Conservation (phyloP, 2,113 vertebrate genomes). For the Xyliphius kryptos region DNA sequence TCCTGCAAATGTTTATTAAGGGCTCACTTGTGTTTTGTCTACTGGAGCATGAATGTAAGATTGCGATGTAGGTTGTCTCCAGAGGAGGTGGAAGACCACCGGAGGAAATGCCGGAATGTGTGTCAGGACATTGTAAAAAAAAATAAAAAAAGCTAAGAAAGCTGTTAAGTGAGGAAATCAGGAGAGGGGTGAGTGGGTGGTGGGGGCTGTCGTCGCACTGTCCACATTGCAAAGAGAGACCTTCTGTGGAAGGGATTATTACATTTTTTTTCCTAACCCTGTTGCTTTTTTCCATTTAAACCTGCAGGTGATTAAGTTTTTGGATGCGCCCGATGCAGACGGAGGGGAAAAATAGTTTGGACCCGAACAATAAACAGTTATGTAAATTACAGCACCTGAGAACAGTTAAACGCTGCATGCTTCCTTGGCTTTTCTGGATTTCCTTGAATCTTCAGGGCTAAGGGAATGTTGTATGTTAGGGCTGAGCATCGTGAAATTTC, state of each 20-base stretch:
- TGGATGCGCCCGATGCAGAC: conserved; percentile 51
- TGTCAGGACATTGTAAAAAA: conserved; percentile 53
- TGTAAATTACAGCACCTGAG: conserved; percentile 63
- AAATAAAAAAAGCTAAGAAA: too few species aligned
- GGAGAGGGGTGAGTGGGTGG: conserved; percentile 45
- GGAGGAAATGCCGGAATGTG: conserved; percentile 31
- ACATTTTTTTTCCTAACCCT: conserved; percentile 17
- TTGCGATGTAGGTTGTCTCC: background rate
- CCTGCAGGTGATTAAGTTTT: conserved; percentile 57
- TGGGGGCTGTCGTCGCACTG: conserved; percentile 38
- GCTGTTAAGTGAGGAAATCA: conserved; percentile 47
- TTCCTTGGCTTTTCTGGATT: conserved; percentile 47
- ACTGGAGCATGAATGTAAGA: background rate
- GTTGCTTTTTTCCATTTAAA: conserved; percentile 49
- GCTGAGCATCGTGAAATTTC: background rate
- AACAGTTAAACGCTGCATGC: conserved; percentile 49
- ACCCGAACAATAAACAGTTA: conserved; percentile 55
- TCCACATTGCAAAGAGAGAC: conserved; percentile 40
- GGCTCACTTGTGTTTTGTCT: background rate
- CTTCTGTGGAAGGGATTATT: conserved; percentile 38
- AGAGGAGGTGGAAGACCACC: conserved; percentile 18
- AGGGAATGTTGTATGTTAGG: background rate
- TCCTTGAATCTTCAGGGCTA: conserved; percentile 6
- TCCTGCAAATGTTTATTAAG: background rate
- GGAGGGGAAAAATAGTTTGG: conserved; percentile 43